These are phyloP conservation scores for Mimachlamys varia DNA, from an alignment of 2,888 invertebrate genomes.

Conservation along the genomic window DNA sequence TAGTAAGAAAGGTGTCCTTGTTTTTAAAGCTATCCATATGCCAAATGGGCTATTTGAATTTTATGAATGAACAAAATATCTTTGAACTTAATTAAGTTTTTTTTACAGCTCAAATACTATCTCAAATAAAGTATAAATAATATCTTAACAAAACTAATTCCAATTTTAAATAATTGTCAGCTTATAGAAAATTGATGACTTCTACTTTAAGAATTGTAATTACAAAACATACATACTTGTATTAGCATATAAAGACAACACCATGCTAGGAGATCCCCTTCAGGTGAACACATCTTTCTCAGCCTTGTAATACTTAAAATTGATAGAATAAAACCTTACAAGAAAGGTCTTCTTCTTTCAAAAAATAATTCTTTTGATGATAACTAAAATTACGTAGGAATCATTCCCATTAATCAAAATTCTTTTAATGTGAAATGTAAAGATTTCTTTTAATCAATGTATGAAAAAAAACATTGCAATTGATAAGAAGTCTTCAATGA, in stretches of 20 bases:
- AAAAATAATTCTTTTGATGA: too few species aligned
- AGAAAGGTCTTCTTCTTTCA: background rate
- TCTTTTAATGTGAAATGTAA: background rate
- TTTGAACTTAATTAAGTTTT: slow-evolving; percentile 9
- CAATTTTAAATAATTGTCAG: background rate
- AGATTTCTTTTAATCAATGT: too few species aligned
- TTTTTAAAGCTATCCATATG: background rate
- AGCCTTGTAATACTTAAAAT: background rate
- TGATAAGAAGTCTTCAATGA: background rate
- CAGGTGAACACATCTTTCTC: background rate
- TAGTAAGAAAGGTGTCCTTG: background rate
- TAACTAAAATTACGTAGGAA: background rate
- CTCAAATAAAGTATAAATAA: background rate
- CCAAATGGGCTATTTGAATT: background rate
- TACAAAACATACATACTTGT: background rate
- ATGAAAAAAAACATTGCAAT: background rate
- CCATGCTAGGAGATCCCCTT: background rate
- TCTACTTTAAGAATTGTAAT: background rate
- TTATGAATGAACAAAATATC: background rate
- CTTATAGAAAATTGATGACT: background rate
- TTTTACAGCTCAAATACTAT: background rate
- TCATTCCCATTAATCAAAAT: background rate
- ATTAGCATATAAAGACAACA: background rate
- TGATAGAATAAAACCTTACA: background rate
- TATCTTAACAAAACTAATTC: background rate